These are phyloP conservation scores for Ciconia stormi DNA, from an alignment of 2,113 vertebrate species.

Conservation along the genomic window DNA sequence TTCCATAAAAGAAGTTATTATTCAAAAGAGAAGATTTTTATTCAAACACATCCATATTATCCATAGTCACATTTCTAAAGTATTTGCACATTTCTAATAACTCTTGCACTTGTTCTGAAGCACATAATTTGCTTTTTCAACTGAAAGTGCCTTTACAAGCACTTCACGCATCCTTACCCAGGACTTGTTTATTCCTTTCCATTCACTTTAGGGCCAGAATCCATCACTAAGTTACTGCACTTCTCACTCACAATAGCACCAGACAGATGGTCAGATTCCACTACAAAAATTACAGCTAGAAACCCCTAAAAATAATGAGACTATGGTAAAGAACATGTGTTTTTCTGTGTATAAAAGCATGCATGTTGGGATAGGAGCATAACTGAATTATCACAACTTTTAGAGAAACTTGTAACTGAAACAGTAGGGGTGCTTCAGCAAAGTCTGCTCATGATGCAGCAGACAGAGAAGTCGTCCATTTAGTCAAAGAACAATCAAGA, in stretches of 20 bases:
- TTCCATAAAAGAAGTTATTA: neutral
- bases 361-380: neutral
- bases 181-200: neutral
- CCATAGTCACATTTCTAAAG: neutral
- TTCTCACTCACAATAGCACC: neutral
- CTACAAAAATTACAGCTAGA: neutral
- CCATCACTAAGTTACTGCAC: neutral
- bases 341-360: neutral
- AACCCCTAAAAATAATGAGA: neutral
- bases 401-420: neutral
- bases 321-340: accelerated
- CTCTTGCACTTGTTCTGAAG: neutral
- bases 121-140: neutral
- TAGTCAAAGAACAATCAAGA: neutral
- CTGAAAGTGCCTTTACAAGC: neutral
- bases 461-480: neutral
- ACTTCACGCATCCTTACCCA: neutral
- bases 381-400: neutral
- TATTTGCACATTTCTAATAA: neutral
- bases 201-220: neutral
- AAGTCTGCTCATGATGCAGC: neutral
- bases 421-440: neutral
- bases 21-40: neutral
- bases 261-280: neutral
- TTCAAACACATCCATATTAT: neutral